Conservation (phyloP, 2,888 invertebrate species). For the Meteorus cinctellus region DNA sequence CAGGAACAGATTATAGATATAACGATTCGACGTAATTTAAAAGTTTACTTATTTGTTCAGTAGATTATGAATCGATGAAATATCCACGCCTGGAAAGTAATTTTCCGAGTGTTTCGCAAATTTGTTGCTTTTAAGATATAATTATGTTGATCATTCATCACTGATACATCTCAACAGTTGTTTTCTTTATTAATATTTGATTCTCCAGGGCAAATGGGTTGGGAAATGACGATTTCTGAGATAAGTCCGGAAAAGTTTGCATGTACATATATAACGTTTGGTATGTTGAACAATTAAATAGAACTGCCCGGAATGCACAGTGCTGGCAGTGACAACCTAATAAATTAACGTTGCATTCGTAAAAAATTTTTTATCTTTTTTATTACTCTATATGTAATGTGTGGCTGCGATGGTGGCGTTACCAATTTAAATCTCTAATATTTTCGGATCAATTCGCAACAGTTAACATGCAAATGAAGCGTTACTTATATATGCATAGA, state of each 20-base stretch:
- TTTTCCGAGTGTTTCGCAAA: no score
- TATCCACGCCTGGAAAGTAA: no score
- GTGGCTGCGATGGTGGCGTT: neutral
- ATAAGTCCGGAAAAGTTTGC: neutral
- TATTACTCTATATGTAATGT: neutral
- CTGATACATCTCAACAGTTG: no score
- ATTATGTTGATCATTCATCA: no score
- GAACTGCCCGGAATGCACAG: conserved; percentile 9
- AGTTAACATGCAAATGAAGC: conserved; percentile 5
- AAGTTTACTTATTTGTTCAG: no score
- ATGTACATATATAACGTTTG: neutral
- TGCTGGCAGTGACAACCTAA: conserved; percentile 2
- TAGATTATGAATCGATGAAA: no score
- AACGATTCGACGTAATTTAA: no score
- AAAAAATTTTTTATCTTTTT: conserved; percentile 21
- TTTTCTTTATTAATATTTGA: neutral
- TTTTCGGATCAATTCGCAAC: conserved; percentile 18
- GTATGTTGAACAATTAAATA: conserved; percentile 39
- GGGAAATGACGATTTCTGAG: neutral
- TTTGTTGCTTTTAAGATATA: no score
- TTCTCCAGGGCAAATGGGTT: no score
- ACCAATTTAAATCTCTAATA: conserved; percentile 1
- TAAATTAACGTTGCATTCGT: conserved; percentile 35
- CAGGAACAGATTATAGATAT: no score
- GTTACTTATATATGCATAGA: conserved; percentile 5